Percentiles rank a stretch among this genome's conserved stretches.
phyloP scores from a whole-genome alignment of 53 echinoderm and acorn worm genomes.

The Echinarachnius parma region DNA sequence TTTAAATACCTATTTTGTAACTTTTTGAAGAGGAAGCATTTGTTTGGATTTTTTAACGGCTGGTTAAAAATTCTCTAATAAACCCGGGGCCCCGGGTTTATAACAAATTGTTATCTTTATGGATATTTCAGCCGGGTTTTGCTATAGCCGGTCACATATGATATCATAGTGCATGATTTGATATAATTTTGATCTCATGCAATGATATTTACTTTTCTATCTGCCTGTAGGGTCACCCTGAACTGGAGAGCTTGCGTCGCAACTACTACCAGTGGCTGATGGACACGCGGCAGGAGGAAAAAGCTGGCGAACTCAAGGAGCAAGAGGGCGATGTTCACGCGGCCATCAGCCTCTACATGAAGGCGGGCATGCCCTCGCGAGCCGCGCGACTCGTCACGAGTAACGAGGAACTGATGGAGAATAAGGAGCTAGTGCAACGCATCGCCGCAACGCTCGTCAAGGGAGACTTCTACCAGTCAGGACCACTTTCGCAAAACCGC shows the following conservation, averaged over 20 bases:
- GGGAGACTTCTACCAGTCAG: conserved; percentile 97
- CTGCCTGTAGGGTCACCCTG: conserved; percentile 94
- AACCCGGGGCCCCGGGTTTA: no score
- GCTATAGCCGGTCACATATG: no score
- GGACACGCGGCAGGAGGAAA: conserved; percentile 98
- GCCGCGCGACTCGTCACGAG: conserved; percentile 87
- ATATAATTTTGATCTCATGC: no score
- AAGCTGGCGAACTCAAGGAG: conserved; percentile 98
- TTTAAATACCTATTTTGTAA: no score
- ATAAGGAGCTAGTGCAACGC: conserved; percentile 79
- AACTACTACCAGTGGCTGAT: conserved; percentile 99
- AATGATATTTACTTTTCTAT: no score
- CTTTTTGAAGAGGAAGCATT: no score
- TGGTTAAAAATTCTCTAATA: no score
- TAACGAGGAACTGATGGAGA: conserved; percentile 85
- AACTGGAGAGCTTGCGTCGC: conserved; percentile 82
- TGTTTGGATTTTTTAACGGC: no score
- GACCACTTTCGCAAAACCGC: no score
- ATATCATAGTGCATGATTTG: no score
- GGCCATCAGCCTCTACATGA: conserved; percentile 98
- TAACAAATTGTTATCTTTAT: no score
- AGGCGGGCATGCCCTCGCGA: conserved; percentile 89
- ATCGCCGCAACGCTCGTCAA: conserved; percentile 98
- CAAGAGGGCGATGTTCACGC: conserved; percentile 94
- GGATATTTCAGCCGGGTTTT: no score